phyloP scores from a whole-genome alignment of 2,888 invertebrate species.

The Apodemia mormo region DNA sequence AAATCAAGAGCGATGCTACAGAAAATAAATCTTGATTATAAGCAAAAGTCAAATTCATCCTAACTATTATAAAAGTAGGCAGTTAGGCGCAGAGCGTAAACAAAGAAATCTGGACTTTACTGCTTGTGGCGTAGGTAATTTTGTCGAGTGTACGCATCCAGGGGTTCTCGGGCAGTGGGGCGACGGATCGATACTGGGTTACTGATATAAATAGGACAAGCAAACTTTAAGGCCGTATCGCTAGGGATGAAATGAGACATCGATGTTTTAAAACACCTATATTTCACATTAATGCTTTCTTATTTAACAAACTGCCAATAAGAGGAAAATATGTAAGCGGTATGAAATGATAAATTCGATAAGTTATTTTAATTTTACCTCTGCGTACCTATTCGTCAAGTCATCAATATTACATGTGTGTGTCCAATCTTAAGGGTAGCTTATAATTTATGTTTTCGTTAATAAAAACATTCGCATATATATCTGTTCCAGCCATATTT shows the following conservation, averaged over 20 bases:
- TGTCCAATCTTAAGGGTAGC: too few relatives aligned
- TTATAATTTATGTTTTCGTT: too few relatives aligned
- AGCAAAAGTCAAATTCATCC: slow-evolving; percentile 52
- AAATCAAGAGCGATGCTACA: not conserved
- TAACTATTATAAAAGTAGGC: slow-evolving; percentile 47
- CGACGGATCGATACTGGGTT: slow-evolving; percentile 74
- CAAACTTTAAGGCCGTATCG: slow-evolving; percentile 53
- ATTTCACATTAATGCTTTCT: slow-evolving; percentile 34
- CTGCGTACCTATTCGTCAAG: too few relatives aligned
- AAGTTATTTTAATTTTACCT: not conserved
- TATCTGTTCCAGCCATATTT: too few relatives aligned
- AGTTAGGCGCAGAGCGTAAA: not conserved
- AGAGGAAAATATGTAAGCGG: not conserved
- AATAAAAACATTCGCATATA: too few relatives aligned
- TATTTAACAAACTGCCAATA: not conserved
- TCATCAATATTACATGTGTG: too few relatives aligned
- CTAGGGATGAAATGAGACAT: slow-evolving; percentile 7
- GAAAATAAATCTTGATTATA: slow-evolving; percentile 40
- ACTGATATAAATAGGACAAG: slow-evolving; percentile 74
- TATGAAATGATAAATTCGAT: not conserved
- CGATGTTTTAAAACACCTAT: slow-evolving; percentile 52
- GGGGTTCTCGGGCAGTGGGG: slow-evolving; percentile 75
- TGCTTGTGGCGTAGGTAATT: slow-evolving; percentile 47
- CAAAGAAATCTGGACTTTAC: slow-evolving; percentile 51
- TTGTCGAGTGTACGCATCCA: slow-evolving; percentile 50